Conservation (phyloP, 2,797 vertebrate species). For the Gymnopithys bicolor region DNA sequence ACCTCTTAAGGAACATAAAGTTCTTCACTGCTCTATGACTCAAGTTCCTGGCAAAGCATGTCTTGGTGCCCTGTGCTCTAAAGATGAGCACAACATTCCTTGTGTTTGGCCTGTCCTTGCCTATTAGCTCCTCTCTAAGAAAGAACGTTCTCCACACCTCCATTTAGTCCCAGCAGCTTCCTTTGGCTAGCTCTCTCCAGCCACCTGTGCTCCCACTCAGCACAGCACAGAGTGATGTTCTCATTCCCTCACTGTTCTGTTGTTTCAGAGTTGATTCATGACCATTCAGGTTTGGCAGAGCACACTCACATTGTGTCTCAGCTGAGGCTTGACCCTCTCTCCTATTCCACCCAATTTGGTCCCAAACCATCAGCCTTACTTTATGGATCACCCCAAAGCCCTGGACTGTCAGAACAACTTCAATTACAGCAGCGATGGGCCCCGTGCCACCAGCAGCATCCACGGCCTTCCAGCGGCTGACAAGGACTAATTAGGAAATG, state of each 20-base stretch:
- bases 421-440: conserved; percentile 67
- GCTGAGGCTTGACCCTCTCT: conserved; percentile 19
- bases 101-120: background rate
- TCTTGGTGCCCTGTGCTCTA: background rate
- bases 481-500: conserved; percentile 80
- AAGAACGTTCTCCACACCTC: background rate
- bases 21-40: background rate
- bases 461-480: conserved; percentile 70
- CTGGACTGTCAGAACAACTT: conserved; percentile 68
- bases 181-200: background rate
- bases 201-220: background rate
- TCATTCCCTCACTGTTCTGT: background rate
- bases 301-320: background rate
- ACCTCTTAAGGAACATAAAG: background rate
- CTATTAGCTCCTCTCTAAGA: background rate
- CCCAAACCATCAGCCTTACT: conserved; percentile 48
- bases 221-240: background rate
- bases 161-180: background rate
- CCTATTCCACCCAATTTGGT: conserved; percentile 15
- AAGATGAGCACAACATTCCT: background rate
- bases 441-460: conserved; percentile 65
- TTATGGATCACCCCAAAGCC: conserved; percentile 59
- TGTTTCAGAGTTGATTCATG: background rate
- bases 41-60: background rate
- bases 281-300: background rate